Base-by-base conservation (phyloP, 2,113 vertebrate genomes). In the Hemiprocne comata region DNA sequence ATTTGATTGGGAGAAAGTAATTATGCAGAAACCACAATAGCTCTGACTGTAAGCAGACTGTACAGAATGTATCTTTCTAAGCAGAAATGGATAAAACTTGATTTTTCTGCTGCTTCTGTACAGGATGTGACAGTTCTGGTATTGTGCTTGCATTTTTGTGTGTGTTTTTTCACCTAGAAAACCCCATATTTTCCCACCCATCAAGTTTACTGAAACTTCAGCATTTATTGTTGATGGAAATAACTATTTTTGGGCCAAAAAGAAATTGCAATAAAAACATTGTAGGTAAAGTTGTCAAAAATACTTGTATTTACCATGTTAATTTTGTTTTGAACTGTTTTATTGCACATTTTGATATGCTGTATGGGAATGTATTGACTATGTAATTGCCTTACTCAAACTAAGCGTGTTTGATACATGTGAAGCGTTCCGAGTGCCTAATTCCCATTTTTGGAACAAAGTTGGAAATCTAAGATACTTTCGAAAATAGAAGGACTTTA, bases 161-260 rank as follows among this genome's bases (percentile, higher is more conserved):
- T 79, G 77, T 91, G 24, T 94, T 94, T 96, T 94, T 95, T 97
- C 80, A 93, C 89, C 65, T 93, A 81, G 67, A 87, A 92, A 96
- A 95, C 69, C 9, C 54, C 28, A 54, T 74, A 25, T 91, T 62
- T 78, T 94, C 74, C 92, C 44, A 88, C 42, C 40, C 73, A 92
- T 86, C 42, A 66, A 88, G 62, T 58, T 66, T 55, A 85, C 65
- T 57, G 51, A 86, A 91, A 95, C n/a, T 29, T 95, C 86, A 95
- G 73, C 73, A 70, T 80, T 91, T 94, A 58, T 71, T 54, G 46
- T 65, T 2, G 2, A 61, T 46, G 19, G 31, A 57, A 93, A 94
- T 65, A 40, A 25, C 38, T 93, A 46, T 40, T 78, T 90, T 87
- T 4, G 57, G 29, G n/a, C 54, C 53, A 48, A 79, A 86, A 74